Evolutionary conservation across 2,113 vertebrate genomes (phyloP), one percentile per base, ranked within the genome.

Genomic region (Pterocles orientalis): DNA sequence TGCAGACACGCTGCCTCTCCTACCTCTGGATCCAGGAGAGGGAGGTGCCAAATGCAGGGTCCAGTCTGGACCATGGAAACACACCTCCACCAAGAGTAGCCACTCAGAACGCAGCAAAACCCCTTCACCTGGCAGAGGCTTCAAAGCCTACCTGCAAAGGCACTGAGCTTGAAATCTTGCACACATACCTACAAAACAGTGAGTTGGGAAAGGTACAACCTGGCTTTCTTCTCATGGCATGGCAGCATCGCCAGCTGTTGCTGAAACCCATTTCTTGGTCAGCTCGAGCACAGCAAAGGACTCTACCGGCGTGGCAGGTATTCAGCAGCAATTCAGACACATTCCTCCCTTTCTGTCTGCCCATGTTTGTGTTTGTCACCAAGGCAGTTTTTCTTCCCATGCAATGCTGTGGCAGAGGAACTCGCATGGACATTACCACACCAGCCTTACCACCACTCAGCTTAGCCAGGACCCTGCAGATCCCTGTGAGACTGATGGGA

Each of bases 51-150:
- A 76, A 56, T 12, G 4, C 69, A 2, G 45, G 23, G 34, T 53
- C 45, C 9, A 71, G 34, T 75, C 24, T 3, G 56, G 21, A 66
- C 41, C 66, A 7, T 3, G 56, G 64, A 48, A 79, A 60, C 0
- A 19, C 23, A 77, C 3, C 28, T 50, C 21, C 33, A n/a, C 18
- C 1, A 0, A 47, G 31, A 76, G 34, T n/a, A 31, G 36, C 10
- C 1, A 0, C 36, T 19, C 1, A 0, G 34, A 60, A 56, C 0
- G 0, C 21, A 57, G 64, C 36, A 17, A 56, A 29, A 1, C 21
- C 18, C 17, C 41, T 41, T 57, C 4, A 2, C 43, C 25, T 13
- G 53, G 16, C 43, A 41, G 47, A 58, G 34, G 29, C 8, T 68
- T 45, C 24, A 57, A 33, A 31, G 9, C 34, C 53, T 43, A 57